phyloP scores from a whole-genome alignment of 2,888 invertebrate species.

The Leptopilina drosophilae region DNA sequence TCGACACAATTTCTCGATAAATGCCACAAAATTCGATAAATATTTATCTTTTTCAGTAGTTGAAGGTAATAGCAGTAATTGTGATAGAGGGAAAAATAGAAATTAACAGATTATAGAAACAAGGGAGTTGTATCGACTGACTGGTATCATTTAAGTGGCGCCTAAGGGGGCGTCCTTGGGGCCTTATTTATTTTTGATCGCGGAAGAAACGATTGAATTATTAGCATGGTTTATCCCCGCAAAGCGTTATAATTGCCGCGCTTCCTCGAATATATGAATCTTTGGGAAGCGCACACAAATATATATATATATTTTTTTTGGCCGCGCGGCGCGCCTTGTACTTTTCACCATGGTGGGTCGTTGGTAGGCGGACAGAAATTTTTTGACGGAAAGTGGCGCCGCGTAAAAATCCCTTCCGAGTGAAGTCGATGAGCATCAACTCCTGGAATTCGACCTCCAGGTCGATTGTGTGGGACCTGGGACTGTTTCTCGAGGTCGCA shows the following conservation, averaged over 20 bases:
- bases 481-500: conserved; percentile 69
- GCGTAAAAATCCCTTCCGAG: conserved; percentile 47
- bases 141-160: conserved; percentile 48
- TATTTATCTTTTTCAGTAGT: not conserved
- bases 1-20: too few species aligned
- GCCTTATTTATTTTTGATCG: conserved; percentile 37
- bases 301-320: not conserved
- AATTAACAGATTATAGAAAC: not conserved
- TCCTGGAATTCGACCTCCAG: conserved; percentile 70
- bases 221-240: conserved; percentile 53
- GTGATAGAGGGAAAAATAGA: not conserved
- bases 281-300: conserved; percentile 9
- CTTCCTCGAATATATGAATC: conserved; percentile 15
- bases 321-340: conserved; percentile 20
- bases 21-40: too few species aligned
- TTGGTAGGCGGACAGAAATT: conserved; percentile 47
- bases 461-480: conserved; percentile 49
- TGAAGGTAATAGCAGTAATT: not conserved
- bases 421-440: conserved; percentile 59
- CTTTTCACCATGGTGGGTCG: conserved; percentile 37
- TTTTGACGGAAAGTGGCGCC: conserved; percentile 56
- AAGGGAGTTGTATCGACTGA: conserved; percentile 13
- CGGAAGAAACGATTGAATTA: conserved; percentile 57
- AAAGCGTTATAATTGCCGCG: conserved; percentile 57
- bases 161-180: conserved; percentile 53